Evolutionary conservation across 2,797 vertebrate species (phyloP).

Genomic region (Protonibea diacanthus): DNA sequence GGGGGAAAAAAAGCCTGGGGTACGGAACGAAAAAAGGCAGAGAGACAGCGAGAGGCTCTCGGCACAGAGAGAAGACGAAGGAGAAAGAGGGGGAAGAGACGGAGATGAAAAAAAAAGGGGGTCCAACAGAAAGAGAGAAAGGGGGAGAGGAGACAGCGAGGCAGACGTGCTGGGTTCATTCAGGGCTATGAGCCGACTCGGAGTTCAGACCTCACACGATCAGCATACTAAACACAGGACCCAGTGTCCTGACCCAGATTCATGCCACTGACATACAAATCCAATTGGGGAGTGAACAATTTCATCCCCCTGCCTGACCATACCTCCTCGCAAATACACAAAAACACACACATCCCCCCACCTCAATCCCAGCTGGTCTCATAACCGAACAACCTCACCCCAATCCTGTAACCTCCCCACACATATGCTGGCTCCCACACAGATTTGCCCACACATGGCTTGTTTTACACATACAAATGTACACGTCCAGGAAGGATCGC

Average conservation of each 20-base stretch:
- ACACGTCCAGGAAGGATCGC: slow-evolving; percentile 12
- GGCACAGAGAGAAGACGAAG: slow-evolving; percentile 49
- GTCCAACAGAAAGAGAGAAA: slow-evolving; percentile 55
- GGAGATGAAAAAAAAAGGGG: slow-evolving; percentile 42
- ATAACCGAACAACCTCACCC: slow-evolving; percentile 62
- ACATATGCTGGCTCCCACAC: slow-evolving; percentile 77
- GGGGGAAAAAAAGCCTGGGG: slow-evolving; percentile 51
- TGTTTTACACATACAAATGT: slow-evolving; percentile 51
- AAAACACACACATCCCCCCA: slow-evolving; percentile 14
- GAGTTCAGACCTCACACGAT: slow-evolving; percentile 79
- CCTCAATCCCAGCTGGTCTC: slow-evolving; percentile 66
- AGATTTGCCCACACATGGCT: slow-evolving; percentile 66
- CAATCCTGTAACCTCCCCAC: slow-evolving; percentile 60
- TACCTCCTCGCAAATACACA: slow-evolving; percentile 33
- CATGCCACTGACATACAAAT: slow-evolving; percentile 82
- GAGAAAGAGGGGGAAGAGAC: slow-evolving; percentile 52
- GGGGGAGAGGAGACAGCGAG: slow-evolving; percentile 55
- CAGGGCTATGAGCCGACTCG: slow-evolving; percentile 75
- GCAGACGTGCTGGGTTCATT: slow-evolving; percentile 80
- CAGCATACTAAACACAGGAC: slow-evolving; percentile 83
- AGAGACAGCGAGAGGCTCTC: slow-evolving; percentile 66
- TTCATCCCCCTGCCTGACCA: slow-evolving; percentile 18
- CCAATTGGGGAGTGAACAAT: slow-evolving; percentile 56
- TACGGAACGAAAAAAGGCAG: slow-evolving; percentile 68
- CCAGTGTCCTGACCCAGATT: slow-evolving; percentile 85